These are phyloP conservation scores for Drosophila ironensis DNA, from an alignment of 1,140 invertebrate species.

Conservation along the genomic window DNA sequence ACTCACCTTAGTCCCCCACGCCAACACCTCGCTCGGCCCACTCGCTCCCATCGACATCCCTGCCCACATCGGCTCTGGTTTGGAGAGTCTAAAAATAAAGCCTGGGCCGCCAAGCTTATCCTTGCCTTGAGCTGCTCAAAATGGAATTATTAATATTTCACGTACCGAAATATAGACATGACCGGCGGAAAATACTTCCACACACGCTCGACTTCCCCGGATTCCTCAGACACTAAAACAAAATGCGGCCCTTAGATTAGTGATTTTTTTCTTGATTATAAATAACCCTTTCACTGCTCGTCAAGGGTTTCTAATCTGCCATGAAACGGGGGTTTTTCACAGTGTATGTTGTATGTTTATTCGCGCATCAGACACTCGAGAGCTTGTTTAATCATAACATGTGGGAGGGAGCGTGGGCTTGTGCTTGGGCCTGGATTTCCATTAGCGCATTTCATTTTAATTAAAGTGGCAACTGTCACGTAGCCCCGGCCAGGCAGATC, in stretches of 20 bases:
- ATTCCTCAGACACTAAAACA: not conserved
- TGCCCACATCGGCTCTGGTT: conserved; percentile 22
- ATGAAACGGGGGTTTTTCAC: not conserved
- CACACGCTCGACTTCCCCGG: not conserved
- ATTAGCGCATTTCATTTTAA: conserved; percentile 70
- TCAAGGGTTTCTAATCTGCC: not conserved
- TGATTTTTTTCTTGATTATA: not conserved
- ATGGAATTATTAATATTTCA: conserved; percentile 66
- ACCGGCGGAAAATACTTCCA: conserved; percentile 30
- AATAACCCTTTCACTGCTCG: too few species aligned
- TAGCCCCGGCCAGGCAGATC: conserved; percentile 38
- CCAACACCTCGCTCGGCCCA: not conserved
- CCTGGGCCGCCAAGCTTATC: conserved; percentile 39
- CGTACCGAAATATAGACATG: conserved; percentile 55
- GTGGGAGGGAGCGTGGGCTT: conserved; percentile 10
- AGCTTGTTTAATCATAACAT: conserved; percentile 45
- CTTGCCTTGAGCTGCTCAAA: conserved; percentile 59
- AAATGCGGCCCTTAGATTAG: too few species aligned
- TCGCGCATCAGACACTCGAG: conserved; percentile 44
- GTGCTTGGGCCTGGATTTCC: conserved; percentile 33
- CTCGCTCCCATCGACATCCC: not conserved
- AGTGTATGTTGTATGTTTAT: conserved; percentile 22
- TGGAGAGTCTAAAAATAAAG: conserved; percentile 55
- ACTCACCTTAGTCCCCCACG: not conserved
- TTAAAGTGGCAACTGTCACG: conserved; percentile 71